Evolutionary conservation across 2,888 invertebrate species (phyloP).

Genomic region (Drosophila lacicola): DNA sequence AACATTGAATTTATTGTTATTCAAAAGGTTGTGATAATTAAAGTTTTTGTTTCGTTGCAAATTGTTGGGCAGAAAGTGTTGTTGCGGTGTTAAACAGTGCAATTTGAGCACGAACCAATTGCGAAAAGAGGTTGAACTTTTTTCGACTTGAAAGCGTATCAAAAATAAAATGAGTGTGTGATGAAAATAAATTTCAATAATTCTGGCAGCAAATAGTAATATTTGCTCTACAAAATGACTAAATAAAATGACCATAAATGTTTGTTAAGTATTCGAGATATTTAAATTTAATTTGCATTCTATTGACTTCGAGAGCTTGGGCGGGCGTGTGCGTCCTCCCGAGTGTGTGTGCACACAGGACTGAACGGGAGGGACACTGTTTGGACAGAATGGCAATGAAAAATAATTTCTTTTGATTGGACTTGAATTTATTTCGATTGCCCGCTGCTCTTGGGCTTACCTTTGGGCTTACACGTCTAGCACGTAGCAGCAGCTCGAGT

Average conservation of each 20-base stretch:
- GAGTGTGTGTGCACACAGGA: constrained; percentile 2
- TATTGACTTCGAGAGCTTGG: constrained; percentile 12
- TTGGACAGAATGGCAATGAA: constrained; percentile 4
- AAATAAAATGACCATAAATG: constrained; percentile 12
- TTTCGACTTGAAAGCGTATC: neutral
- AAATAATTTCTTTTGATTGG: constrained; percentile 38
- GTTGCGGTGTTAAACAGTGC: neutral
- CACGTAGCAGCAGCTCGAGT: constrained; percentile 12
- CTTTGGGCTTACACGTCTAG: constrained; percentile 14
- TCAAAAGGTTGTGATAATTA: constrained; percentile 5
- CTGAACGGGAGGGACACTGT: constrained; percentile 1
- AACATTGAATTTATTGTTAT: neutral
- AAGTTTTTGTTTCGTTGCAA: neutral
- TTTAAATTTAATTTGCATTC: constrained; percentile 35
- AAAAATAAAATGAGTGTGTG: too few relatives aligned
- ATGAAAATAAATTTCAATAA: too few relatives aligned
- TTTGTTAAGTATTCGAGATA: constrained; percentile 20
- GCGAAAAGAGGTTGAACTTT: neutral
- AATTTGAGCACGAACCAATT: neutral
- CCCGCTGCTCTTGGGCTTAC: constrained; percentile 33
- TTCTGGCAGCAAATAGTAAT: neutral
- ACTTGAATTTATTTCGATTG: constrained; percentile 36
- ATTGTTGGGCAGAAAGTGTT: constrained; percentile 1
- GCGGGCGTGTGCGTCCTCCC: neutral
- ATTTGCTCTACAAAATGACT: neutral